Percentiles rank a stretch among this genome's conserved stretches.
Conservation (phyloP, 1,140 invertebrate species). For the Drosophila biarmipes region DNA sequence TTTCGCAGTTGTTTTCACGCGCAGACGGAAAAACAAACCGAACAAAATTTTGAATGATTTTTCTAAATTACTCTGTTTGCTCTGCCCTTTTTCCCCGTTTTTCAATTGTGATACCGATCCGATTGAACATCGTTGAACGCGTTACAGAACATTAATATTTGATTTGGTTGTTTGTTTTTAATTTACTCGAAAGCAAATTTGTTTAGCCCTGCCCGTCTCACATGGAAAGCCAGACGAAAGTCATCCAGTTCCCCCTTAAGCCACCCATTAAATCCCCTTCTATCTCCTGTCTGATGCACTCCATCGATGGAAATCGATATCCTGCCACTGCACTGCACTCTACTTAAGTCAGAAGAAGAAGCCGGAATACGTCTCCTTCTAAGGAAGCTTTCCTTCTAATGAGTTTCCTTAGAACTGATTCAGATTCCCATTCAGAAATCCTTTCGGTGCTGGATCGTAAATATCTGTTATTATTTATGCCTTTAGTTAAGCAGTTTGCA, state of each 20-base stretch:
- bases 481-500: conserved; percentile 6
- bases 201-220: conserved; percentile 39
- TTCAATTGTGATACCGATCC: conserved; percentile 30
- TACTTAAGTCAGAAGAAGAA: not conserved
- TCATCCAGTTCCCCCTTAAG: conserved; percentile 2
- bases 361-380: not conserved
- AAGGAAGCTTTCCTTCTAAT: conserved; percentile 6
- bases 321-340: conserved; percentile 32
- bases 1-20: conserved; percentile 35
- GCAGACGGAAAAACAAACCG: conserved; percentile 38
- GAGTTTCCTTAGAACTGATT: conserved; percentile 13
- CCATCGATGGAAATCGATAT: conserved; percentile 60
- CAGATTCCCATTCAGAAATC: not conserved
- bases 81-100: conserved; percentile 23
- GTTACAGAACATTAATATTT: conserved; percentile 73
- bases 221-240: conserved; percentile 19
- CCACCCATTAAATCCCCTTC: conserved; percentile 6
- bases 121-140: conserved; percentile 54
- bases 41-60: conserved; percentile 54
- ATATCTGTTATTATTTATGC: conserved; percentile 44
- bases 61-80: conserved; percentile 63
- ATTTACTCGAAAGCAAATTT: conserved; percentile 73
- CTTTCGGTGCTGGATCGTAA: conserved; percentile 30
- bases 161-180: conserved; percentile 79
- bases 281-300: conserved; percentile 19